phyloP scores from a whole-genome alignment of 2,113 vertebrate genomes.

The Haemorhous mexicanus region DNA sequence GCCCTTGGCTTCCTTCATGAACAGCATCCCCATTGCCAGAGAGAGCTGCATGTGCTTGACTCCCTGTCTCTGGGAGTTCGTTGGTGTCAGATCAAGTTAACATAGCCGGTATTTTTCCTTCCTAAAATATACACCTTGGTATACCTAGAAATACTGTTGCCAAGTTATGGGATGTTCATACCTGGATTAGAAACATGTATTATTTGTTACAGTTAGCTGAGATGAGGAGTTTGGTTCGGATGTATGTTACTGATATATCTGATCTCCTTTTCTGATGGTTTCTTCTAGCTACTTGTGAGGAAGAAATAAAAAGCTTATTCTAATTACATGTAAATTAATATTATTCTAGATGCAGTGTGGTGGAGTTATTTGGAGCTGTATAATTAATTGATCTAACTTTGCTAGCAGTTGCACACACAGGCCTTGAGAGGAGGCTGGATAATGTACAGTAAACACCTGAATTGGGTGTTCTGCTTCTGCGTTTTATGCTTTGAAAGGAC shows the following conservation, averaged over 20 bases:
- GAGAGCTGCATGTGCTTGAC: not conserved
- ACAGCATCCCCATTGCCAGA: not conserved
- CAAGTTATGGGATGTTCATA: not conserved
- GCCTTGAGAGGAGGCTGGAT: constrained; percentile 63
- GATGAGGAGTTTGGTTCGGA: not conserved
- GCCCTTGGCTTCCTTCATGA: not conserved
- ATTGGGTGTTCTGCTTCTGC: not conserved
- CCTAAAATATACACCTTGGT: not conserved
- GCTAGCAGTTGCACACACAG: constrained; percentile 23
- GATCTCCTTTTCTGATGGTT: not conserved
- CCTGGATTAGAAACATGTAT: not conserved
- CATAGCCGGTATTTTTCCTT: not conserved
- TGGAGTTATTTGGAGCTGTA: not conserved
- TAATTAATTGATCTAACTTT: not conserved
- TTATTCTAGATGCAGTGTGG: not conserved
- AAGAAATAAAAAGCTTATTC: not conserved
- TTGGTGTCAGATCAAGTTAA: not conserved
- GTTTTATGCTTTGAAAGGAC: not conserved
- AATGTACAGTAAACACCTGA: not conserved
- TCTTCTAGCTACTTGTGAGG: not conserved
- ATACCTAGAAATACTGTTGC: not conserved
- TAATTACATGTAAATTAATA: not conserved
- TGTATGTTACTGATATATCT: not conserved
- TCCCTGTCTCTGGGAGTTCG: not conserved
- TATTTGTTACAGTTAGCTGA: not conserved